Percentiles rank a stretch among this genome's conserved stretches.
These are phyloP conservation scores for Heliconius aoede DNA, from an alignment of 2,888 invertebrate genomes.

Conservation along the genomic window DNA sequence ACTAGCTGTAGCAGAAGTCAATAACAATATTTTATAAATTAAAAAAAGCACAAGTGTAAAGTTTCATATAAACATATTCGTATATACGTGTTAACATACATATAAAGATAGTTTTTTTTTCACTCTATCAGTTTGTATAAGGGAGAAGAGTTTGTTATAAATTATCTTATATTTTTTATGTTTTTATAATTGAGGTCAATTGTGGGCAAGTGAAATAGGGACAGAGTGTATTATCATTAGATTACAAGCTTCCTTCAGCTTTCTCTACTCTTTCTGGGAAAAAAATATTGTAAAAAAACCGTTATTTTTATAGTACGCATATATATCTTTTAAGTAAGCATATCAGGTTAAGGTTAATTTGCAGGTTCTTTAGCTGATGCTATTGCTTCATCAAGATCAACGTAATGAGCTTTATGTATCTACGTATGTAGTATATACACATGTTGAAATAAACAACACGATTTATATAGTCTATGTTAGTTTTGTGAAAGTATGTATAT, in stretches of 20 bases:
- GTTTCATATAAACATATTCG: not conserved
- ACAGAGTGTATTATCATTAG: too few relatives aligned
- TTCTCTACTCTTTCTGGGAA: too few relatives aligned
- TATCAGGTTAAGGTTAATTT: conserved; percentile 17
- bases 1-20: not conserved
- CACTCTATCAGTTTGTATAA: not conserved
- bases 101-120: not conserved
- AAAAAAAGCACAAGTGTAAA: not conserved
- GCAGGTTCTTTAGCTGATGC: conserved; percentile 1
- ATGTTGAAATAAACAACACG: conserved; percentile 10
- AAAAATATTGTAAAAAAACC: too few relatives aligned
- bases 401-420: conserved; percentile 3
- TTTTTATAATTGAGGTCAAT: too few relatives aligned
- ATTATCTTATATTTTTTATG: too few relatives aligned
- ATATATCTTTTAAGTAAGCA: not conserved
- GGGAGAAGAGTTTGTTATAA: too few relatives aligned
- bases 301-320: not conserved
- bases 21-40: not conserved
- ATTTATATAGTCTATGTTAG: not conserved
- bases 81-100: not conserved
- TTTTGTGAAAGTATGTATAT: conserved; percentile 11
- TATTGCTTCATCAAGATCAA: conserved; percentile 15
- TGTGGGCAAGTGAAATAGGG: too few relatives aligned
- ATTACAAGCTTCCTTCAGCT: too few relatives aligned
- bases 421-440: too few relatives aligned